Evolutionary conservation across 2,113 vertebrate genomes (phyloP), one percentile per base, ranked within the genome.

Genomic region (Anthoscopus minutus): DNA sequence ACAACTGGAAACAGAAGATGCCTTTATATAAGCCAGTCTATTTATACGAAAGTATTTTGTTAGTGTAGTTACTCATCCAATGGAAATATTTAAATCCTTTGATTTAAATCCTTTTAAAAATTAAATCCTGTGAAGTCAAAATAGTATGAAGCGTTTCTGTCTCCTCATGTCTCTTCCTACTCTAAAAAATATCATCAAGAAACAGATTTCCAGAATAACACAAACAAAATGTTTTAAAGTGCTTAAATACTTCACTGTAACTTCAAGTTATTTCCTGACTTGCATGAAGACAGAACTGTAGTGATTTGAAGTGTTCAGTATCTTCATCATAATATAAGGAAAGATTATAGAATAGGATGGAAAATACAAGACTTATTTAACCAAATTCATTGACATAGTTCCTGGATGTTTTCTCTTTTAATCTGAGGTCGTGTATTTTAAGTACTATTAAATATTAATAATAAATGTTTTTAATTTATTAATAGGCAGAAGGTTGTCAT

Each of bases 41-140:
- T 47, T 80, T 86, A 57, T 35, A 81, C 0, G 6, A 42, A 20
- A 65, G 21, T 7, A 44, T 84, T 50, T 62, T 90, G 64, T 76
- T 90, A 56, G n/a, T 58, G 51, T 24, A 62, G 42, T 37, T 88
- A 64, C 44, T 93, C 12, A 42, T 86, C 51, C 83, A 78, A n/a
- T 64, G 80, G 62, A 93, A 93, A 92, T 64, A 88, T 90, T 74
- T 77, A 86, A 88, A 91, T 91, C 51, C 33, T 86, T 89, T 73
- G 9, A 84, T 88, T 88, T 81, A 81, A 94, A 84, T 87, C 33
- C 56, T 71, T 91, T 78, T 37, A 64, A 88, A 94, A 94, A 76
- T 60, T 67, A 84, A 66, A 92, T 70, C 35, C 19, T 62, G 4
- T 71, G 23, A 93, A 81, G 57, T 58, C 54, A 89, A 84, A 86